A percentile compares a stretch with the other conserved stretches of the same genome.
These are phyloP conservation scores for Agraylea sexmaculata DNA, from an alignment of 1,140 invertebrate species.

Conservation along the genomic window DNA sequence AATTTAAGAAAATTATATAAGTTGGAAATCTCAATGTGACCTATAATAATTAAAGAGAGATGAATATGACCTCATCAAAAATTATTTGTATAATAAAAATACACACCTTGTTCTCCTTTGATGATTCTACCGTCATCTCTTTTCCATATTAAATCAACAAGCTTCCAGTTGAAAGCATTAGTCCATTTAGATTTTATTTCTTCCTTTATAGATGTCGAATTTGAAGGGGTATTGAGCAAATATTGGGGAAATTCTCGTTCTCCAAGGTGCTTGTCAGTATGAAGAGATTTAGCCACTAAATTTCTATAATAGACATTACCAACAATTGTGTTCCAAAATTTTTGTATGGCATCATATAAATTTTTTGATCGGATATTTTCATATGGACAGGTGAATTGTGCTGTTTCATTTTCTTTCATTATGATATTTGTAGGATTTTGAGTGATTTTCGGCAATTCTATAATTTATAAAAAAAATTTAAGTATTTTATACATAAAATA, in stretches of 20 bases:
- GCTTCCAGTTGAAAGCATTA: slow-evolving; percentile 15
- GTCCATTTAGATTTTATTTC: slow-evolving; percentile 14
- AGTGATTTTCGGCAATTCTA: slow-evolving; percentile 14
- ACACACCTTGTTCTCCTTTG: slow-evolving; percentile 12
- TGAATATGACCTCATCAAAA: background rate
- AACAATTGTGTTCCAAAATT: slow-evolving; percentile 18
- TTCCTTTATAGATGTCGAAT: slow-evolving; percentile 14
- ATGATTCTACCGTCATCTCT: slow-evolving; percentile 13
- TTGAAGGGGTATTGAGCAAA: slow-evolving; percentile 4
- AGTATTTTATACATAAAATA: background rate
- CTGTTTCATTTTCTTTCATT: slow-evolving; percentile 13
- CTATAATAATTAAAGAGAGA: slow-evolving; percentile 7
- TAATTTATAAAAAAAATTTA: slow-evolving; percentile 8
- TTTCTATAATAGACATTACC: slow-evolving; percentile 13
- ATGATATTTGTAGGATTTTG: slow-evolving; percentile 7
- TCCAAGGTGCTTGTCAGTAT: slow-evolving; percentile 14
- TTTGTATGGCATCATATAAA: slow-evolving; percentile 11
- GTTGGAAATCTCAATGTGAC: slow-evolving; percentile 8
- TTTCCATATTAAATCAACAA: slow-evolving; percentile 18
- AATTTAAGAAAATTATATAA: slow-evolving; percentile 10
- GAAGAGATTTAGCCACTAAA: slow-evolving; percentile 11
- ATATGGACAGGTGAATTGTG: too few species aligned
- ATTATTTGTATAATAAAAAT: background rate
- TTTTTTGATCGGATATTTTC: slow-evolving; percentile 14
- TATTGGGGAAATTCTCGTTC: slow-evolving; percentile 14